Evolutionary conservation across 53 echinoderm and acorn worm species (phyloP).

Genomic region (Stichopus horrens): DNA sequence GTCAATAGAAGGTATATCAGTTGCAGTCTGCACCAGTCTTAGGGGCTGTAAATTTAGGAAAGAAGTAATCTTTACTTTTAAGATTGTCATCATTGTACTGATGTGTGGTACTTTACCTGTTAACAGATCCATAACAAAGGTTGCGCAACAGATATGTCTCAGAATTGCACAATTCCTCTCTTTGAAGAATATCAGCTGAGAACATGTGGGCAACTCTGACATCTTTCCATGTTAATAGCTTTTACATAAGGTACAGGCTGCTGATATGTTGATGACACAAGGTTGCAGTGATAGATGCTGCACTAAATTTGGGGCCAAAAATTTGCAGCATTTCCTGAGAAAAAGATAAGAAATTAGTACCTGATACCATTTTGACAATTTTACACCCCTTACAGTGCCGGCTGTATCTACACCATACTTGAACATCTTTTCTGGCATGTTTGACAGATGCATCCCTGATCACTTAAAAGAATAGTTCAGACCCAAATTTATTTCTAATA

Average conservation of each 20-base stretch:
- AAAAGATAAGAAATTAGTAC: conserved; percentile 4
- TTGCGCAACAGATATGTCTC: neutral
- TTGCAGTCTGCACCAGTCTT: neutral
- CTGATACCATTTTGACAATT: neutral
- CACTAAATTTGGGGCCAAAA: neutral
- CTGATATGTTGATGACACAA: conserved; percentile 11
- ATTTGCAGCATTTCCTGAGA: neutral
- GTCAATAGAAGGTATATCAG: neutral
- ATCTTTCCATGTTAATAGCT: too few relatives aligned
- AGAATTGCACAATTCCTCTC: neutral
- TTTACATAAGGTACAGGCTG: too few relatives aligned
- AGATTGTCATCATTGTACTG: neutral
- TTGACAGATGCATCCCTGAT: neutral
- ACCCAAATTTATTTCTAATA: too few relatives aligned
- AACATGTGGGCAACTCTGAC: too few relatives aligned
- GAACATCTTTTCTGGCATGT: neutral
- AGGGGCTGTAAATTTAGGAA: neutral
- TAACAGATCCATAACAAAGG: conserved; percentile 4
- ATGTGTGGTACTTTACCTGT: neutral
- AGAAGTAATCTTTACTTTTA: neutral
- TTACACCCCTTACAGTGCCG: neutral
- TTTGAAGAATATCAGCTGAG: too few relatives aligned
- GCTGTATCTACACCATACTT: too few relatives aligned
- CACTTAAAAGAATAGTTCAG: too few relatives aligned
- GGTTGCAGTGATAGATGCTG: neutral